Base-by-base conservation (phyloP, 2,888 invertebrate species). In the Tuta absoluta region DNA sequence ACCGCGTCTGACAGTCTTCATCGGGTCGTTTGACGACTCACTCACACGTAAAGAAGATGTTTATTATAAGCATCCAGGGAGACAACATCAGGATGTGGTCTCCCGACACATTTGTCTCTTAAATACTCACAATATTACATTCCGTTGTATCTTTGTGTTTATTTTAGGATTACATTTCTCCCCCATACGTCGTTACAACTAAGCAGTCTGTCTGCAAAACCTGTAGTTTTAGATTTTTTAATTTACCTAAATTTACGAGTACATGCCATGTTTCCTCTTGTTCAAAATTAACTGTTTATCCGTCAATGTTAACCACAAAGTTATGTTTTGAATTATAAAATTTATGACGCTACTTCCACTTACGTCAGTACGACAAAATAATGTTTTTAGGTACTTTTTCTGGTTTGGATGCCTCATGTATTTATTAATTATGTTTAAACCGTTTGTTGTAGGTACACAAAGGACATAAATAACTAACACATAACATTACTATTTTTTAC, bases 61-160 rank as follows among this genome's bases (percentile, higher is more conserved):
- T 17, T 56, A 56, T 56, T 28, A 10, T 28, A n/a, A 33, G 14
- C 56, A 24, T 56, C 56, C n/a, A n/a, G n/a, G n/a, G n/a, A n/a
- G n/a, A n/a, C n/a, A n/a, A n/a, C n/a, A n/a, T 45, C 45, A 4
- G 45, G 45, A 45, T 45, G 45, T 45, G 45, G 45, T 45, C 45
- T 45, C 5, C 4, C n/a, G 45, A 45, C 45, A 12, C 3, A 14
- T 41, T 14, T 41, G 41, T 41, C 4, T 45, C n/a, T n/a, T 45
- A 45, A 45, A 45, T 45, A 8, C 45, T n/a, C 45, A 45, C 17
- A 45, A n/a, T 14, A 41, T 41, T 12, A 14, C 12, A 41, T 14
- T 41, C 12, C 1, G 38, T 38, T 38, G 12, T 45, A 45, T n/a
- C 45, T 17, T 45, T 45, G n/a, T n/a, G 14, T 45, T 45, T 45